Base-by-base conservation (phyloP, 2,888 invertebrate species). In the Campoplex nolae region DNA sequence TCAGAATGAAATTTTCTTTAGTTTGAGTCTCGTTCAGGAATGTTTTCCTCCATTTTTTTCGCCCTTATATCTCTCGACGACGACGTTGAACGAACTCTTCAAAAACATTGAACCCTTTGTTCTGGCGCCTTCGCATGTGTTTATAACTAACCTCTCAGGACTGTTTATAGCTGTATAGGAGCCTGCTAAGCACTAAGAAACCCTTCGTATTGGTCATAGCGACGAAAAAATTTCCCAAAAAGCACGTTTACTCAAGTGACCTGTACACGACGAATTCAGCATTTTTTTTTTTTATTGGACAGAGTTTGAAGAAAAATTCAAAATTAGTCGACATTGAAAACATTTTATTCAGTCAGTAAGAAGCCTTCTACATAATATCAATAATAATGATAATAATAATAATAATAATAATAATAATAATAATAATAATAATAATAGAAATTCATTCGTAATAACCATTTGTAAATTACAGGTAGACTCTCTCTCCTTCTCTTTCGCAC, bases 341-440 rank as follows among this genome's bases (percentile, higher is more conserved):
- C 94, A 93, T 94, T 94, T 94, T 94, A 94, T 94, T 94, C 94
- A 93, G 93, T 94, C 94, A 93, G 93, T 94, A 94, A 94, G 93
- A 94, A 93, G 94, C 93, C 92, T 93, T 93, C 93, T 94, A 94
- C 94, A 94, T 93, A 93, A 93, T 91, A 91, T 92, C 92, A 91
- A 91, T 91, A 90, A 91, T 91, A 90, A 90, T 91, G 89, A 92
- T 91, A 89, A 91, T 90, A 88, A 89, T 89, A 83, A 76, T 75
- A 70, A 85, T 82, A 77, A 86, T 92, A 90, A 91, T 91, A 90
- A 90, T 91, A 70, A 85, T 82, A 77, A 86, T 92, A 90, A 91
- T 91, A 90, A 90, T 91, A 89, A 90, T 91, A 89, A 92, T 91
- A 90, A 91, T 90, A 88, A 89, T 89, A 83, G 68, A 70, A 84